Percentiles rank a stretch among this genome's conserved stretches.
Evolutionary conservation across 2,888 invertebrate genomes (phyloP).

Genomic region (Noctua comes): DNA sequence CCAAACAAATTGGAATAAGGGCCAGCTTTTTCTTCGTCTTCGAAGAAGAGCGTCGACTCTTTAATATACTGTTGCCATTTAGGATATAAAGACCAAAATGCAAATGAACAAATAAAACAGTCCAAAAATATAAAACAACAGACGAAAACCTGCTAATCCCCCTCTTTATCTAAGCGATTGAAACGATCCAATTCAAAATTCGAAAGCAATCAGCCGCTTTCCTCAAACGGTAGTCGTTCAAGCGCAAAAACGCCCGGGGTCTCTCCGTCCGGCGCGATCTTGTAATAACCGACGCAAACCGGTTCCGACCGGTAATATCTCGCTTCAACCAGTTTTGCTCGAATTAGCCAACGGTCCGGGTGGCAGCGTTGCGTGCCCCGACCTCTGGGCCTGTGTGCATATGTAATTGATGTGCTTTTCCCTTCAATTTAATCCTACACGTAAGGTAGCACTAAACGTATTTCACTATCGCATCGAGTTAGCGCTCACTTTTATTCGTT

Average conservation of each 20-base stretch:
- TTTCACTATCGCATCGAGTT: slow-evolving; percentile 69
- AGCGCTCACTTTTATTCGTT: slow-evolving; percentile 61
- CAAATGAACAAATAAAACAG: slow-evolving; percentile 8
- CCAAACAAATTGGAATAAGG: not conserved
- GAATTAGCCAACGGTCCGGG: slow-evolving; percentile 73
- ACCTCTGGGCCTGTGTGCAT: slow-evolving; percentile 79
- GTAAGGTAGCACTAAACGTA: slow-evolving; percentile 67
- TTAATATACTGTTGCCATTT: not conserved
- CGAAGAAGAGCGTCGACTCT: not conserved
- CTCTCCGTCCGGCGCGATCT: slow-evolving; percentile 65
- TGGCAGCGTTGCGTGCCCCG: slow-evolving; percentile 76
- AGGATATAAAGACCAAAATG: slow-evolving; percentile 6
- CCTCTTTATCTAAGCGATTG: slow-evolving; percentile 58
- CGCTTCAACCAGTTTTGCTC: slow-evolving; percentile 71
- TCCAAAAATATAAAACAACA: slow-evolving; percentile 12
- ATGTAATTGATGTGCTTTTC: slow-evolving; percentile 82
- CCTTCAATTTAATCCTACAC: slow-evolving; percentile 78
- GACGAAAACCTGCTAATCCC: slow-evolving; percentile 47
- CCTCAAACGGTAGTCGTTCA: slow-evolving; percentile 64
- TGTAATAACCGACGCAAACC: slow-evolving; percentile 71
- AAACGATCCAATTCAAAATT: slow-evolving; percentile 69
- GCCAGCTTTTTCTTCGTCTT: not conserved
- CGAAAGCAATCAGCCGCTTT: slow-evolving; percentile 66
- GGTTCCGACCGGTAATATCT: slow-evolving; percentile 74
- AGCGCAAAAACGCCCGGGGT: slow-evolving; percentile 69